Evolutionary conservation across 2,888 invertebrate species (phyloP).

Genomic region (Metacarcinus magister): DNA sequence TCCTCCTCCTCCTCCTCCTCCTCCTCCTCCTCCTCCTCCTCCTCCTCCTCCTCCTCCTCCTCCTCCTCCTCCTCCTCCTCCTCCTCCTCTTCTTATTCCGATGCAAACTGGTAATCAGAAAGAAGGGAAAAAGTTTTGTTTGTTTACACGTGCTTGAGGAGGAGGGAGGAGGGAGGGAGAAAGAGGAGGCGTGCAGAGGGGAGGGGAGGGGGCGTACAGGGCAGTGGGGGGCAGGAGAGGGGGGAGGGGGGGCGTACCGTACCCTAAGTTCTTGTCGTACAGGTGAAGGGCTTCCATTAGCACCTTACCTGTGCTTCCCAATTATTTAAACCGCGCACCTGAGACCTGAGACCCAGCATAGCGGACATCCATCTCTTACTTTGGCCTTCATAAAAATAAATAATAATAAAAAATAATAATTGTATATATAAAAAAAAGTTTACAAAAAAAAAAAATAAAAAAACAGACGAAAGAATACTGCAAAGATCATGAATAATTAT

Average conservation of each 20-base stretch:
- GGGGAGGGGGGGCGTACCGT: not conserved
- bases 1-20: not conserved
- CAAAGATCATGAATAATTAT: not conserved
- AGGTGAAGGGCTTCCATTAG: conserved; percentile 16
- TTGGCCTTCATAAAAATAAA: not conserved
- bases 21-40: not conserved
- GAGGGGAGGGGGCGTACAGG: not conserved
- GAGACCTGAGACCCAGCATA: not conserved
- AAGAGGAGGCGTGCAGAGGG: not conserved
- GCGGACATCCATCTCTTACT: not conserved
- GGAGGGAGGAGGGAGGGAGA: not conserved
- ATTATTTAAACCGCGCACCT: not conserved
- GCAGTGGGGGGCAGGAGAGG: not conserved
- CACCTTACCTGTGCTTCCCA: conserved; percentile 19
- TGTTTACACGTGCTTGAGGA: not conserved
- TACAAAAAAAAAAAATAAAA: not conserved
- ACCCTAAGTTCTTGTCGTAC: not conserved
- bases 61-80: not conserved
- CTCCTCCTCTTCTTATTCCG: not conserved
- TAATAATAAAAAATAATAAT: no score
- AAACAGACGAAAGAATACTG: not conserved
- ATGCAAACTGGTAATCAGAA: not conserved
- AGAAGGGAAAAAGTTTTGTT: not conserved
- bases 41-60: not conserved
- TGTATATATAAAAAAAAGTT: no score